Conservation (phyloP, 2,113 vertebrate species). For the Haemorhous mexicanus region DNA sequence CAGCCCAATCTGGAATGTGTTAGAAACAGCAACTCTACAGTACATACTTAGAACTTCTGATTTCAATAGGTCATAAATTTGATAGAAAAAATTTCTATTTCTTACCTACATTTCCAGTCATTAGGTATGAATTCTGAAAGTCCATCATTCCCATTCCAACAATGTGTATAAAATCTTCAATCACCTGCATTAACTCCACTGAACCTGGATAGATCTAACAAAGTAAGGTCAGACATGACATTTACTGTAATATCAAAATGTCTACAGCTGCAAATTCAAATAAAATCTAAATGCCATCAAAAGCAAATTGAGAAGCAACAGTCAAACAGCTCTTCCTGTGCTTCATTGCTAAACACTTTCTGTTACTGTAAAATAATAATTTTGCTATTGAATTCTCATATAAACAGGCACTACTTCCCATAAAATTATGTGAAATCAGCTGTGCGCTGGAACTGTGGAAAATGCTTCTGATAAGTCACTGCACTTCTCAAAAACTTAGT, state of each 20-base stretch:
- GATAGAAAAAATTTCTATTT: conserved; percentile 67
- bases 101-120: conserved; percentile 99
- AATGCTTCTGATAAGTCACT: not conserved
- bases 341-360: not conserved
- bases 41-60: conserved; percentile 66
- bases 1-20: not conserved
- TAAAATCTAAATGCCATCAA: not conserved
- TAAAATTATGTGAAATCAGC: not conserved
- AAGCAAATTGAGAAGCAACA: not conserved
- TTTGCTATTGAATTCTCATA: not conserved
- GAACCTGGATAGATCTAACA: conserved; percentile 95
- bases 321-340: not conserved
- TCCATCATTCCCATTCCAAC: conserved; percentile 99
- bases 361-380: not conserved
- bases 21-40: not conserved
- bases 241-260: not conserved
- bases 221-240: conserved; percentile 33
- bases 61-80: conserved; percentile 54
- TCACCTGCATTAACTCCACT: conserved; percentile 99
- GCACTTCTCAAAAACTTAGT: not conserved
- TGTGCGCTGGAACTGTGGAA: not conserved
- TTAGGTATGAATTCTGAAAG: conserved; percentile 99
- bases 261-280: not conserved
- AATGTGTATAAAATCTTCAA: conserved; percentile 99
- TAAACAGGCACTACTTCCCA: not conserved